Base-by-base conservation (phyloP, 1,140 invertebrate species). In the Battus philenor region DNA sequence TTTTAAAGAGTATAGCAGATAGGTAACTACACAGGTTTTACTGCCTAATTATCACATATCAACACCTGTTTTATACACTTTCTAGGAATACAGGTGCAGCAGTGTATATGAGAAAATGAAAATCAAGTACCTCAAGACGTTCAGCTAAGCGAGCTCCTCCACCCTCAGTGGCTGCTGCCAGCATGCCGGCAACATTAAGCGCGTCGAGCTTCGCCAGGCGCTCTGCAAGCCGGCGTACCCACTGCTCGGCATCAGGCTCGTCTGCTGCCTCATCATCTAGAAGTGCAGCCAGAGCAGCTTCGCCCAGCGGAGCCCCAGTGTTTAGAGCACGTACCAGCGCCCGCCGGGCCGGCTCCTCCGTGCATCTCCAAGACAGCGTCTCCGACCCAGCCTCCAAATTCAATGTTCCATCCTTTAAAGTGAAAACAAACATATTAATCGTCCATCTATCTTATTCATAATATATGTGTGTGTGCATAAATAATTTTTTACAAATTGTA, bases 151-250 rank as follows among this genome's bases (percentile, higher is more conserved):
- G 63, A 4, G 64, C 67, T 22, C 72, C 74, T 7, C 71, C 76
- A 26, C 69, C 67, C 47, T 75, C 70, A 4, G 72, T 75, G 47
- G 75, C 78, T 9, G 75, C 76, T 10, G 78, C 76, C 17, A 80
- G 61, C 75, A 82, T 80, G 47, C 74, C 78, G 27, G 48, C 69
- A 27, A 82, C 78, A 52, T 82, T 82, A 47, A 75, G 64, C 12
- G 74, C 73, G 46, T 82, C 78, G 11, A 80, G 74, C 1, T 59
- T 56, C 18, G 74, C 72, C 12, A 76, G 50, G n/a, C 66, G 59
- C 29, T 66, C 66, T 9, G 46, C 73, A 1, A 82, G 60, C 0
- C 62, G 59, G 18, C 64, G 65, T 45, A 71, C 77, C 44, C 75
- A 68, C 12, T 55, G 52, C 66, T 79, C 75, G 9, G 76, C 71